phyloP scores from a whole-genome alignment of 2,797 vertebrate genomes.

The Sylvia borin region DNA sequence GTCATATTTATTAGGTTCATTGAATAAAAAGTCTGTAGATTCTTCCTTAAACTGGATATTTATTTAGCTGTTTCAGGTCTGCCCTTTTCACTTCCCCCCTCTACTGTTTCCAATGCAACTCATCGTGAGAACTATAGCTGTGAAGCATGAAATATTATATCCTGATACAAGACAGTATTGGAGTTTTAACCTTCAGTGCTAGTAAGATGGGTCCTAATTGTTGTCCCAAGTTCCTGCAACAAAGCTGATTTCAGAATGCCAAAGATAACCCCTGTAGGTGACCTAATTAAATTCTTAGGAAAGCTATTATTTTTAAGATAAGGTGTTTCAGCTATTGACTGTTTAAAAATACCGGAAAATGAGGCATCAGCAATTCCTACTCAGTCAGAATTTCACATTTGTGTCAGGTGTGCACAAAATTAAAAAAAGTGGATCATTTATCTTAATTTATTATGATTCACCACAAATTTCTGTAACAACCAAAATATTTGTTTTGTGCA shows the following conservation, averaged over 20 bases:
- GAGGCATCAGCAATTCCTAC: background rate
- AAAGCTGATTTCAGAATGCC: conserved; percentile 52
- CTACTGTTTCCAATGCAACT: background rate
- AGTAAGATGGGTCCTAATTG: conserved; percentile 53
- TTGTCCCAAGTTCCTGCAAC: conserved; percentile 36
- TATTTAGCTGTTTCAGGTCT: background rate
- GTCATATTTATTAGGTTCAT: background rate
- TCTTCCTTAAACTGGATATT: conserved; percentile 19
- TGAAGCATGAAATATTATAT: conserved; percentile 65
- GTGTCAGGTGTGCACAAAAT: background rate
- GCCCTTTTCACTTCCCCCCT: background rate
- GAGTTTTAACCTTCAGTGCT: conserved; percentile 60
- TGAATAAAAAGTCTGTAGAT: conserved; percentile 35
- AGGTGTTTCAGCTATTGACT: background rate
- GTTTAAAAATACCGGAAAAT: conserved; percentile 13
- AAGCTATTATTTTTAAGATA: conserved; percentile 54
- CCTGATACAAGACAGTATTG: conserved; percentile 46
- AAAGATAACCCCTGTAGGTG: conserved; percentile 21
- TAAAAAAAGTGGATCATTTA: background rate
- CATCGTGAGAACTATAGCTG: conserved; percentile 35
- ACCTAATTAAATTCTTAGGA: conserved; percentile 57
- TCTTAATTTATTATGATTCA: background rate
- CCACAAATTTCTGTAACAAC: background rate
- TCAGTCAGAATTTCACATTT: background rate
- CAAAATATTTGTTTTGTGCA: background rate